These are phyloP conservation scores for Blera fallax DNA, from an alignment of 2,888 invertebrate species.

Conservation along the genomic window DNA sequence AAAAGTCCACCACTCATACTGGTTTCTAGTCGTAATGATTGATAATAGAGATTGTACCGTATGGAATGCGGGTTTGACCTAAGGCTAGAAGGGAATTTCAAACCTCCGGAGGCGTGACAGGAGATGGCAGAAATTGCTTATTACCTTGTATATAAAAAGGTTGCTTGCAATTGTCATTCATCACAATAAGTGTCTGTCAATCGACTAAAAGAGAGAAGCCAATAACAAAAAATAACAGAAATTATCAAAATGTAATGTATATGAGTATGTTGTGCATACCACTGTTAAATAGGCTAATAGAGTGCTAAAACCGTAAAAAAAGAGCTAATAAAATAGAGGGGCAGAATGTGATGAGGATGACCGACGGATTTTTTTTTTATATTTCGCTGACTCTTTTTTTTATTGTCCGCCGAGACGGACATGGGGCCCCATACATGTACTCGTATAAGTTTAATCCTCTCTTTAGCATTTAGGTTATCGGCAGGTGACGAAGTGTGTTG, in stretches of 20 bases:
- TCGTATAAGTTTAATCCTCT: not conserved
- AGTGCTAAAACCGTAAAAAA: slow-evolving; percentile 26
- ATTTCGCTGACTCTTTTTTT: not conserved
- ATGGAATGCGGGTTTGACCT: slow-evolving; percentile 4
- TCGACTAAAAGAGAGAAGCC: not conserved
- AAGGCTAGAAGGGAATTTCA: slow-evolving; percentile 31
- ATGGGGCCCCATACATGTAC: no score
- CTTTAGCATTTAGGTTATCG: slow-evolving; percentile 14
- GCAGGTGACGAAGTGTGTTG: slow-evolving; percentile 6
- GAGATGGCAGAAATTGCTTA: not conserved
- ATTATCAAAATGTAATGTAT: not conserved
- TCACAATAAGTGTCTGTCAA: not conserved
- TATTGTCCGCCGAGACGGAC: not conserved
- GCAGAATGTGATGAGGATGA: not conserved
- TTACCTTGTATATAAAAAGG: not conserved
- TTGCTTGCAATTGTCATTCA: slow-evolving; percentile 19
- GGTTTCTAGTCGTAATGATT: slow-evolving; percentile 28
- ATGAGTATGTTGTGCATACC: not conserved
- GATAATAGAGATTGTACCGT: slow-evolving; percentile 39
- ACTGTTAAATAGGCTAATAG: slow-evolving; percentile 37
- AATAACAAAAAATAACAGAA: slow-evolving; percentile 11
- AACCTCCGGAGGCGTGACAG: slow-evolving; percentile 35
- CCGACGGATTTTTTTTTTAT: slow-evolving; percentile 8
- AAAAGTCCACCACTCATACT: slow-evolving; percentile 8
- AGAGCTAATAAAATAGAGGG: not conserved